These are phyloP conservation scores for Corythornis cristatus DNA, from an alignment of 2,113 vertebrate species.

Conservation along the genomic window DNA sequence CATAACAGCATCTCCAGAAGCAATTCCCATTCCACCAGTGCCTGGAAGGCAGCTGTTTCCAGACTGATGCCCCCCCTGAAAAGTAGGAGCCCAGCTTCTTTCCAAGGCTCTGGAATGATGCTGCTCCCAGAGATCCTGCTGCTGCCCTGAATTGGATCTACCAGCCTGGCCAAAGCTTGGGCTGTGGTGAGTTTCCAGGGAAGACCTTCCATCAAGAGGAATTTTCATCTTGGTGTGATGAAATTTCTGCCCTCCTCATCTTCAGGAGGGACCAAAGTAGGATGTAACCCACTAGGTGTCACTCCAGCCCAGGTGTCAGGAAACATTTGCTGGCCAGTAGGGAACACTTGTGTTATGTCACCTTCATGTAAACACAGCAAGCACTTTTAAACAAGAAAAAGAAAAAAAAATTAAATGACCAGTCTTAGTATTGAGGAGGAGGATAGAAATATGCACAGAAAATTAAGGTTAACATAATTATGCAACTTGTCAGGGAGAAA, in stretches of 20 bases:
- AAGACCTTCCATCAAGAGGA: neutral
- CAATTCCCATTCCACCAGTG: neutral
- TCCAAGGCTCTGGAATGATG: neutral
- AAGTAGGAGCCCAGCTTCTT: neutral
- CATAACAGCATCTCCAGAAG: neutral
- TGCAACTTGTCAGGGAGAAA: neutral
- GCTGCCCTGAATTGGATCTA: neutral
- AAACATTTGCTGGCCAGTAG: neutral
- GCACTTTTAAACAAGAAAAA: neutral
- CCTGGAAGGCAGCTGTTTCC: neutral
- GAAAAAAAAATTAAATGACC: neutral
- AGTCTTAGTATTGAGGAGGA: neutral
- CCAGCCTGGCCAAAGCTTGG: neutral
- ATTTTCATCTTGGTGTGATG: neutral
- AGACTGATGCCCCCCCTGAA: neutral
- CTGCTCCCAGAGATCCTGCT: neutral
- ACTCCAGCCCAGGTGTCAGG: neutral
- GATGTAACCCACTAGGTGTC: conserved; percentile 6
- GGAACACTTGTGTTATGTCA: neutral
- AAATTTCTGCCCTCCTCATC: neutral
- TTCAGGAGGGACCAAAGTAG: neutral
- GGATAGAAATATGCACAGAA: neutral
- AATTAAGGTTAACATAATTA: neutral
- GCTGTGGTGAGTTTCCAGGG: neutral
- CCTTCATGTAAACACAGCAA: neutral